A percentile compares a stretch with the other conserved stretches of the same genome.
These are phyloP conservation scores for Sylvilagus floridanus DNA, from an alignment of 2,797 vertebrate genomes.

Conservation along the genomic window DNA sequence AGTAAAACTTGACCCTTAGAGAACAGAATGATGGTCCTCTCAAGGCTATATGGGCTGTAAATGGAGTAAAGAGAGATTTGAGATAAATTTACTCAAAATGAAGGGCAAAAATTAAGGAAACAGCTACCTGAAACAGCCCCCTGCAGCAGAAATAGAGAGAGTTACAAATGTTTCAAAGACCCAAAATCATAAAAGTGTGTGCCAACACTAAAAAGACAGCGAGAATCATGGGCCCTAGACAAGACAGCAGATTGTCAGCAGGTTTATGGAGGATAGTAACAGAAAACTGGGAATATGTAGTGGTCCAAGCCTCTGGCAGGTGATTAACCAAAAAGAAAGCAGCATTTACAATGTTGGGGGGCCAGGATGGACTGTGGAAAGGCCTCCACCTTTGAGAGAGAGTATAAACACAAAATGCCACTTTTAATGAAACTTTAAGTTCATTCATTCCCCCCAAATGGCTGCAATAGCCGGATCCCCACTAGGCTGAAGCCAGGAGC, in stretches of 20 bases:
- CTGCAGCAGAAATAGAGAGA: background rate
- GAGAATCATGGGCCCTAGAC: background rate
- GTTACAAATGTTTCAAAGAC: slow-evolving; percentile 19
- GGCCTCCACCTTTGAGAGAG: background rate
- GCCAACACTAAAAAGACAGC: background rate
- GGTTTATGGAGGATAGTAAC: background rate
- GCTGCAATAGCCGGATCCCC: too few relatives aligned
- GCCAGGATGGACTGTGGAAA: background rate
- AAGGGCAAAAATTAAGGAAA: background rate
- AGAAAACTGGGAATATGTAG: background rate
- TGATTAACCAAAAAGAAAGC: background rate
- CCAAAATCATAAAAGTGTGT: background rate
- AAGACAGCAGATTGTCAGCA: background rate
- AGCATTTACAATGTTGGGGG: background rate
- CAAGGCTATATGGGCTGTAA: background rate
- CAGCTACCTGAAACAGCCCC: background rate
- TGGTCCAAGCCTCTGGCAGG: background rate
- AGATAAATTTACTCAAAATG: background rate
- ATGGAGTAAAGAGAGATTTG: background rate
- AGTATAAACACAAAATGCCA: background rate
- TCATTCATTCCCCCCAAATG: too few relatives aligned
- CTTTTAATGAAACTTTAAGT: too few relatives aligned
- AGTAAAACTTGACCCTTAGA: background rate
- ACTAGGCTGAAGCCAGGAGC: too few relatives aligned
- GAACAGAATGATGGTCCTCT: background rate